Conservation (phyloP, 2,797 vertebrate genomes). For the Chrosomus eos region DNA sequence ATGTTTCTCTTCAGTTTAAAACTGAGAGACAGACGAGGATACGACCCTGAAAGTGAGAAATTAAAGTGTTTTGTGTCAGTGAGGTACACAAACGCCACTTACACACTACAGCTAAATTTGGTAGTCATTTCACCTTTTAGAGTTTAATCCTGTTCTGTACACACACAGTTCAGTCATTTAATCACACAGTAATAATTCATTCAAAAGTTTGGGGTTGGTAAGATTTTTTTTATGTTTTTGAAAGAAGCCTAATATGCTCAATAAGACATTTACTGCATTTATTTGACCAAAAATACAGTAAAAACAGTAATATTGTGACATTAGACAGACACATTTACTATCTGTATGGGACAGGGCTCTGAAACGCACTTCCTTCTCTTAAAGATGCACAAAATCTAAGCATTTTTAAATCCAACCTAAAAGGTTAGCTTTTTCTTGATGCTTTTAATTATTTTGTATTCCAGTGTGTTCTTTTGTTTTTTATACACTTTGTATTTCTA, state of each 20-base stretch:
- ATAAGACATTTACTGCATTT: not conserved
- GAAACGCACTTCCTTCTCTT: too few relatives aligned
- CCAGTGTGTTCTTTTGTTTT: too few relatives aligned
- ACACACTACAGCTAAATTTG: not conserved
- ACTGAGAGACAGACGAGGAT: conserved; percentile 90
- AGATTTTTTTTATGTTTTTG: not conserved
- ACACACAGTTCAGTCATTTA: not conserved
- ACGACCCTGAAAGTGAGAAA: conserved; percentile 80
- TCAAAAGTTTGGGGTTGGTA: not conserved
- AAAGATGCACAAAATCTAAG: too few relatives aligned
- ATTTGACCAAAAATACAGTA: not conserved
- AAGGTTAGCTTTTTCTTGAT: too few relatives aligned
- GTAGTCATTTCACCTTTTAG: not conserved
- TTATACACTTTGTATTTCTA: too few relatives aligned
- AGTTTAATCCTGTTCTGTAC: not conserved
- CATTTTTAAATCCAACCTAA: too few relatives aligned
- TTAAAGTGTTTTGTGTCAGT: not conserved
- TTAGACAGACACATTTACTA: too few relatives aligned
- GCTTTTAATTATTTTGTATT: too few relatives aligned
- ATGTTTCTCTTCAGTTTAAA: conserved; percentile 95
- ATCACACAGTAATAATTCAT: not conserved
- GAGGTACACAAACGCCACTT: not conserved
- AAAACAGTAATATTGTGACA: not conserved
- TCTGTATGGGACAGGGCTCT: too few relatives aligned
- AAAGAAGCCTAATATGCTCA: not conserved